A percentile compares a stretch with the other conserved stretches of the same genome.
These are phyloP conservation scores for Carlito syrichta DNA, from an alignment of 2,113 vertebrate genomes.

Conservation along the genomic window DNA sequence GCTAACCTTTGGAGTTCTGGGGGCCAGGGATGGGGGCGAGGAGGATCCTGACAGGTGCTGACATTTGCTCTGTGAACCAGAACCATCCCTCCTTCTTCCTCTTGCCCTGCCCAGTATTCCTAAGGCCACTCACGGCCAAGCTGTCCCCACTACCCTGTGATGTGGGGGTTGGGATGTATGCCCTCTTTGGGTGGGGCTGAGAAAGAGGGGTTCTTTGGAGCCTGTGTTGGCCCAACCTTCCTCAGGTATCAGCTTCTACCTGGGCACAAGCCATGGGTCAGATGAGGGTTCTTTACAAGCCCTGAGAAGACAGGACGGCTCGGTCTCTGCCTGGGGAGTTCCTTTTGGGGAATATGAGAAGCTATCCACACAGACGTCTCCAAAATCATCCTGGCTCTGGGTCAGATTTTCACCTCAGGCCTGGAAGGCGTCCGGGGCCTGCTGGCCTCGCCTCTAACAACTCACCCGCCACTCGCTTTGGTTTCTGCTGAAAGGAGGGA, in stretches of 20 bases:
- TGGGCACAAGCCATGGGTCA: neutral
- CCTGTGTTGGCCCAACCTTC: rapidly evolving
- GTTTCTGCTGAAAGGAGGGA: neutral
- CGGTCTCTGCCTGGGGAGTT: neutral
- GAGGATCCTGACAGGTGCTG: neutral
- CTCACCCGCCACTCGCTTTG: neutral
- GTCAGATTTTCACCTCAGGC: constrained; percentile 39
- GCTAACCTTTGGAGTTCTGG: neutral
- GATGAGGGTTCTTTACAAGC: neutral
- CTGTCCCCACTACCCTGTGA: neutral
- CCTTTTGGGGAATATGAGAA: neutral
- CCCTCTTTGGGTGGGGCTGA: neutral
- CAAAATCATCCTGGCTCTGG: neutral
- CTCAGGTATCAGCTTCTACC: neutral
- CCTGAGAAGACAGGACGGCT: neutral
- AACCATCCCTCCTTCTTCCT: neutral
- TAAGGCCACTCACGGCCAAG: neutral
- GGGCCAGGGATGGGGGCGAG: neutral
- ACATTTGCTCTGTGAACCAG: neutral
- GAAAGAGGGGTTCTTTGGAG: neutral
- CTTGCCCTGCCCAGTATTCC: rapidly evolving
- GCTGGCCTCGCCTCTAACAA: neutral
- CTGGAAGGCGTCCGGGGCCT: neutral
- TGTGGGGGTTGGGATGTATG: too few species aligned
- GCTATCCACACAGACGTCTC: neutral